Evolutionary conservation across 2,888 invertebrate genomes (phyloP).

Genomic region (Ditula angustiorana): DNA sequence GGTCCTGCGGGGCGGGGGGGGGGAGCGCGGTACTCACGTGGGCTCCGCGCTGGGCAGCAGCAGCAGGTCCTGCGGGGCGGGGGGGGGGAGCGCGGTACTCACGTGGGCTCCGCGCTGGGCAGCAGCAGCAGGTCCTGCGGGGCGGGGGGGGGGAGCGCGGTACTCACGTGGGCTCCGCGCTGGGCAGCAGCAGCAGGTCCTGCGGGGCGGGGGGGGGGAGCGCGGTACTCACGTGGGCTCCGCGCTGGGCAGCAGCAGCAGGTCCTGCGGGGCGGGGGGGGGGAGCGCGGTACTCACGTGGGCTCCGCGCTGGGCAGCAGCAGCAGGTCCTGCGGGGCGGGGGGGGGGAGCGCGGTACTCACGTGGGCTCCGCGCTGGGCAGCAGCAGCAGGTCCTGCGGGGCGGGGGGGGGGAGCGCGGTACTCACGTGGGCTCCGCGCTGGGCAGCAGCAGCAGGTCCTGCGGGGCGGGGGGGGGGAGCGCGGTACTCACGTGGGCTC

Average conservation of each 20-base stretch:
- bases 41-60: constrained; percentile 70
- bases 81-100: constrained; percentile 23
- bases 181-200: constrained; percentile 67
- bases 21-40: constrained; percentile 55
- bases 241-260: too few species aligned
- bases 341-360: constrained; percentile 23
- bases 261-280: constrained; percentile 40
- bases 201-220: constrained; percentile 33
- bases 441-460: constrained; percentile 67
- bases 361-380: constrained; percentile 34
- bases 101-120: constrained; percentile 34
- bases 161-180: constrained; percentile 67
- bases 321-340: constrained; percentile 55
- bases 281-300: constrained; percentile 55
- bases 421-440: constrained; percentile 67
- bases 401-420: constrained; percentile 43
- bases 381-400: too few species aligned
- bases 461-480: constrained; percentile 33
- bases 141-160: constrained; percentile 43
- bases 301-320: constrained; percentile 70
- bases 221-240: constrained; percentile 30
- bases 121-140: too few species aligned
- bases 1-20: constrained; percentile 40
- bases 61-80: constrained; percentile 55
- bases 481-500: constrained; percentile 30